Evolutionary conservation across 2,797 vertebrate species (phyloP).

Genomic region (Acanthurus lineatus): DNA sequence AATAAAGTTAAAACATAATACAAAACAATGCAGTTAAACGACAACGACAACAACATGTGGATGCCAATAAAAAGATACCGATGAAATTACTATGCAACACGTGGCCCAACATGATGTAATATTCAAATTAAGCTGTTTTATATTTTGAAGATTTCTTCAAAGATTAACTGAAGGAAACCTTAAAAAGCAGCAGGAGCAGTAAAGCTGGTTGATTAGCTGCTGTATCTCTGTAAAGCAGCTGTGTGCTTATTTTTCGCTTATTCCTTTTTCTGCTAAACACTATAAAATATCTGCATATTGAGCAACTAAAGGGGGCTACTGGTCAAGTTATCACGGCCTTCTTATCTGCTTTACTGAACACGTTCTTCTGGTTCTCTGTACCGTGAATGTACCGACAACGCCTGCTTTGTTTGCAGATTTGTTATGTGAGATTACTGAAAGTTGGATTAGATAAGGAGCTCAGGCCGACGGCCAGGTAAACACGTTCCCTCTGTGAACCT

Average conservation of each 20-base stretch:
- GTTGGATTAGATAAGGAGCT: slow-evolving; percentile 9
- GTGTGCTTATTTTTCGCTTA: not conserved
- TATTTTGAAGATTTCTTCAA: not conserved
- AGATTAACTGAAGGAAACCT: not conserved
- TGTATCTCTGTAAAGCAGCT: not conserved
- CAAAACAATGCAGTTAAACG: too few relatives aligned
- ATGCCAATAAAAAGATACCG: too few relatives aligned
- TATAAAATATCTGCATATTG: not conserved
- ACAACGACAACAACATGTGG: too few relatives aligned
- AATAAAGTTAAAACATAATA: too few relatives aligned
- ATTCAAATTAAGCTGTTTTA: too few relatives aligned
- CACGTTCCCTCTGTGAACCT: not conserved
- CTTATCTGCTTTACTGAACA: not conserved
- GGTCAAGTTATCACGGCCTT: not conserved
- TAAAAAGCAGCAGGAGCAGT: not conserved
- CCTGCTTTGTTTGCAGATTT: not conserved
- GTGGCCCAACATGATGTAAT: too few relatives aligned
- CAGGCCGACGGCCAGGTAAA: slow-evolving; percentile 9
- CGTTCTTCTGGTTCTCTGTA: not conserved
- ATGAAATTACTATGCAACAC: too few relatives aligned
- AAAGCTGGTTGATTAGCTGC: not conserved
- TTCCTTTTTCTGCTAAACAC: not conserved
- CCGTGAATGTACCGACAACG: not conserved
- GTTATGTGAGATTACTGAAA: not conserved
- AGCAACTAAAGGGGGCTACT: too few relatives aligned